Base-by-base conservation (phyloP, 2,888 invertebrate genomes). In the Parnassius smintheus region DNA sequence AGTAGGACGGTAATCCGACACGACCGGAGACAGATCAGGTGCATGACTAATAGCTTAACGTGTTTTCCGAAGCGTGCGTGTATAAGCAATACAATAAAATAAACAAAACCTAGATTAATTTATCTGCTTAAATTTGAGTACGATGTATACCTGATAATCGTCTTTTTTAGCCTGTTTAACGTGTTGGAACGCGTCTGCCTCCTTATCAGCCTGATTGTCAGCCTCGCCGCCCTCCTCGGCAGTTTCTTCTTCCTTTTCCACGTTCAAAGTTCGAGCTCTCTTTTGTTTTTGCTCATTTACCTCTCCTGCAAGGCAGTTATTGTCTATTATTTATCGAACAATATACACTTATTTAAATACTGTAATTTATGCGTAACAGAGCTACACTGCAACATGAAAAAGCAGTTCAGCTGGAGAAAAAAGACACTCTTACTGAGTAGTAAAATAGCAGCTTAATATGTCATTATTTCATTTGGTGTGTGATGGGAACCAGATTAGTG, bases 171-270 rank as follows among this genome's bases (percentile, higher is more conserved):
- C 94, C 69, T 97, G 95, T 74, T 95, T 95, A 2, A 98, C 95
- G 78, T 98, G 98, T 78, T 98, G 96, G 83, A 95, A 97, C 66
- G 96, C 93, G 65, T 96, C 95, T 2, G 85, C 93, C 3, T 92
- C 86, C 42, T 88, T 84, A 0, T 91, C 85, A 0, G 88, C 84
- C 11, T 88, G 76, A 22, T 92, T 85, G 18, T 93, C 87, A 1
- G 69, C 72, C 0, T 85, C 81, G 1, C 86, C 88, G 0, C 91
- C 88, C 11, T 93, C 92, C 10, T 93, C 89, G 0, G 86, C 82
- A 9, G 83, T 77, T 13, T 91, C 83, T 0, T 88, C 86, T 2
- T 91, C 91, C 9, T 82, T 78, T 42, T 92, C 92, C 3, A 90
- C 82, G 66, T 93, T 93, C 44, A 94, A 80, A 1, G 93, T 94